A percentile compares a stretch with the other conserved stretches of the same genome.
phyloP scores from a whole-genome alignment of 2,113 vertebrate species.

The Buteo buteo region DNA sequence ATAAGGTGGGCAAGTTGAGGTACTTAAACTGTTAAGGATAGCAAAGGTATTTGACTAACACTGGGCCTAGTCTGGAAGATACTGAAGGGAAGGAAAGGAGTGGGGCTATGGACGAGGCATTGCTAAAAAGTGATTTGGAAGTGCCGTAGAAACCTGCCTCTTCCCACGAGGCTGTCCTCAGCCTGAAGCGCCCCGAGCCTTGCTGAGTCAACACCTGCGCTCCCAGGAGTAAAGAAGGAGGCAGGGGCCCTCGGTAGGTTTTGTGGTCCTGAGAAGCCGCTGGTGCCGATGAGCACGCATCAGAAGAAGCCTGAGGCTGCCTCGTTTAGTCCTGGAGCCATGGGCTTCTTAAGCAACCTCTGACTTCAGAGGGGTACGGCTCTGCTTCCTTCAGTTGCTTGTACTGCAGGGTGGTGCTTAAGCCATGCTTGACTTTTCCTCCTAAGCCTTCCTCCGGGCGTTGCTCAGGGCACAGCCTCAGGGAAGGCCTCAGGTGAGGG shows the following conservation, averaged over 20 bases:
- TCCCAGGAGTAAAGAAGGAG: not conserved
- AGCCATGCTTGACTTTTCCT: not conserved
- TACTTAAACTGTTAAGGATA: not conserved
- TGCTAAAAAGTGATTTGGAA: not conserved
- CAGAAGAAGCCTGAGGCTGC: not conserved
- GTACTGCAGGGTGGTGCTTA: not conserved
- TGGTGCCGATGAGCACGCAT: not conserved
- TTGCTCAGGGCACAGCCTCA: not conserved
- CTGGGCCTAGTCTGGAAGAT: not conserved
- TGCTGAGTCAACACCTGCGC: not conserved
- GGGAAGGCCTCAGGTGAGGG: not conserved
- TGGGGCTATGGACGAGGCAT: not conserved
- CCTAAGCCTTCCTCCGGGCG: not conserved
- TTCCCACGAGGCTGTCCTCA: not conserved
- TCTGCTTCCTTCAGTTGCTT: not conserved
- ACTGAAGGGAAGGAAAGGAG: not conserved
- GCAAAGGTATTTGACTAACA: not conserved
- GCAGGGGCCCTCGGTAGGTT: not conserved
- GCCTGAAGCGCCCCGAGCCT: rapidly evolving
- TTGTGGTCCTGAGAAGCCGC: not conserved
- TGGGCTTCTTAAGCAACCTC: not conserved
- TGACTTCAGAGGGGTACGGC: not conserved
- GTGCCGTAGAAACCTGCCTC: rapidly evolving
- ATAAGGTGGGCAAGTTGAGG: not conserved
- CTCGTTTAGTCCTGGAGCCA: not conserved